Evolutionary conservation across 2,888 invertebrate genomes (phyloP).

Genomic region (Erebia palarica): DNA sequence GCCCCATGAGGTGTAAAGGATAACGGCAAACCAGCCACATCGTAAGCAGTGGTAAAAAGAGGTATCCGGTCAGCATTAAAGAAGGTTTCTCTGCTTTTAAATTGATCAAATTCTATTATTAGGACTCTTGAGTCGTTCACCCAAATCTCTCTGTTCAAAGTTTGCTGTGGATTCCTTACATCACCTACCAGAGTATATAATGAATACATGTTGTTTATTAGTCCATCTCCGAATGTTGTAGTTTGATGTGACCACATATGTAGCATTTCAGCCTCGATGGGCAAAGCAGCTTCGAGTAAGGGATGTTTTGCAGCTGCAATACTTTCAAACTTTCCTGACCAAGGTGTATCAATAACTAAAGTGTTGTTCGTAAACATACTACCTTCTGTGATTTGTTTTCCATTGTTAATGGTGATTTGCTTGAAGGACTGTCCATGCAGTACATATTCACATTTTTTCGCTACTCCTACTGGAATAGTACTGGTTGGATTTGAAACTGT

Average conservation of each 20-base stretch:
- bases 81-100: constrained; percentile 93
- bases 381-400: constrained; percentile 87
- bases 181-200: constrained; percentile 92
- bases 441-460: constrained; percentile 83
- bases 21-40: constrained; percentile 94
- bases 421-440: constrained; percentile 85
- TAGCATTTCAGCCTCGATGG: constrained; percentile 94
- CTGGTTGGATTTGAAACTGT: constrained; percentile 84
- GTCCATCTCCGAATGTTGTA: constrained; percentile 88
- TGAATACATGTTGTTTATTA: constrained; percentile 90
- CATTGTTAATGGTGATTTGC: constrained; percentile 86
- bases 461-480: constrained; percentile 79
- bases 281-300: constrained; percentile 90
- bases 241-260: constrained; percentile 94
- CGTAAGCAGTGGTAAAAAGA: constrained; percentile 92
- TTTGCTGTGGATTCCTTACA: constrained; percentile 92
- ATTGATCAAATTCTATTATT: constrained; percentile 96
- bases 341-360: constrained; percentile 87
- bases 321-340: constrained; percentile 88
- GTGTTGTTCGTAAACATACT: constrained; percentile 91
- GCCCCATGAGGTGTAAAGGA: constrained; percentile 91
- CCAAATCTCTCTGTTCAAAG: constrained; percentile 91
- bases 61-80: constrained; percentile 92
- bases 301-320: constrained; percentile 92
- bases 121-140: constrained; percentile 95